A percentile compares a stretch with the other conserved stretches of the same genome.
Conservation (phyloP, 92 coral and sea anemone genomes). For the Epizoanthus illoricatus region DNA sequence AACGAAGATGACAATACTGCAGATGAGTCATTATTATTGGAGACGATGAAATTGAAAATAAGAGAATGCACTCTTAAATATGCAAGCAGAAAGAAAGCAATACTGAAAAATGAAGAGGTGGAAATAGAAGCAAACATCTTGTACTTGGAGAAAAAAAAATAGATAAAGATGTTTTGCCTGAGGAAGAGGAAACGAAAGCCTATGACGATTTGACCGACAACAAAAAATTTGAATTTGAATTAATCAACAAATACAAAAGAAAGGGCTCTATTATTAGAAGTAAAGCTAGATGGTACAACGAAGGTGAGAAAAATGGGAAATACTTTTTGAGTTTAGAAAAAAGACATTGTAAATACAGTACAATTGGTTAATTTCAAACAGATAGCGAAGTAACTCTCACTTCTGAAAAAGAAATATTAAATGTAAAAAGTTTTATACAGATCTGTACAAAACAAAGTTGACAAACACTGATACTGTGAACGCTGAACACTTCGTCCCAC, state of each 20-base stretch:
- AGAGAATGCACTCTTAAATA: no score
- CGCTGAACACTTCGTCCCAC: background rate
- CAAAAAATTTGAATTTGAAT: no score
- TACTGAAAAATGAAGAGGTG: slow-evolving; percentile 20
- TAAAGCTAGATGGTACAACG: no score
- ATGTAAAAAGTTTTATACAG: slow-evolving; percentile 1
- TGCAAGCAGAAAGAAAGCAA: slow-evolving; percentile 18
- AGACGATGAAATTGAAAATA: no score
- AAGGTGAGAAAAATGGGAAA: no score
- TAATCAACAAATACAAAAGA: no score
- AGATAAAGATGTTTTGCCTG: no score
- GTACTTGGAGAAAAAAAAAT: no score
- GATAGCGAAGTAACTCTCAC: no score
- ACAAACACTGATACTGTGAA: background rate
- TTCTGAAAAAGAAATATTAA: slow-evolving; percentile 8
- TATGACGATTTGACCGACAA: slow-evolving; percentile 15
- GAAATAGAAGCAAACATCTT: no score
- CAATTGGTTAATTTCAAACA: background rate
- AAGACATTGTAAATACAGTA: slow-evolving; percentile 2
- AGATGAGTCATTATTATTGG: slow-evolving; percentile 8
- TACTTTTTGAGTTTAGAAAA: no score
- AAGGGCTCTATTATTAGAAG: no score
- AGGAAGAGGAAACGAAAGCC: background rate
- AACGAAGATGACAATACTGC: background rate
- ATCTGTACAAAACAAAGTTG: background rate